phyloP scores from a whole-genome alignment of 1,140 invertebrate species.

The Trichonephila clavipes region DNA sequence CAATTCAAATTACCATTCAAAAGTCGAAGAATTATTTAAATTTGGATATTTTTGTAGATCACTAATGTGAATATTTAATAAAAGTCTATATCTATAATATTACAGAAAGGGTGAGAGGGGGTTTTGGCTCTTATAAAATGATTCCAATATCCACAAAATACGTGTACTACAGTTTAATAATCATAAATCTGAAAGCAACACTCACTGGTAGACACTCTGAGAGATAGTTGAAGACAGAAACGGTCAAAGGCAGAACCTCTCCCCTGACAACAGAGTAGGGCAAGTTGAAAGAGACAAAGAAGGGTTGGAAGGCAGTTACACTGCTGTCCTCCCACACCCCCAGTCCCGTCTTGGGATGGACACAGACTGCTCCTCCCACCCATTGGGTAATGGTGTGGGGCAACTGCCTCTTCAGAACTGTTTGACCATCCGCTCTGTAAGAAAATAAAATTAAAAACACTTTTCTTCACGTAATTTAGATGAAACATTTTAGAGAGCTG shows the following conservation, averaged over 20 bases:
- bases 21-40: no score
- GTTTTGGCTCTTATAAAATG: no score
- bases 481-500: no score
- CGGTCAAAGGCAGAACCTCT: slow-evolving; percentile 86
- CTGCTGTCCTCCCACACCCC: slow-evolving; percentile 84
- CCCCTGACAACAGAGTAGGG: slow-evolving; percentile 87
- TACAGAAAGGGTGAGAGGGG: no score
- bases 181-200: slow-evolving; percentile 3
- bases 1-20: no score
- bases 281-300: slow-evolving; percentile 87
- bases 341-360: slow-evolving; percentile 85
- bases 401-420: slow-evolving; percentile 82
- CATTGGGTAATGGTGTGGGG: slow-evolving; percentile 89
- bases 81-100: no score
- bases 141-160: no score
- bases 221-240: slow-evolving; percentile 88
- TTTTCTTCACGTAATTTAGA: background rate
- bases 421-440: slow-evolving; percentile 83
- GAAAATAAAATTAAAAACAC: slow-evolving; percentile 62
- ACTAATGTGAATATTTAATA: no score
- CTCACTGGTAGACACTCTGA: slow-evolving; percentile 85
- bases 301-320: slow-evolving; percentile 86
- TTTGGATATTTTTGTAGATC: no score
- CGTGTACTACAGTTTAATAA: no score
- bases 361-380: slow-evolving; percentile 87